Base-by-base conservation (phyloP, 2,888 invertebrate genomes). In the Zeuzera pyrina region DNA sequence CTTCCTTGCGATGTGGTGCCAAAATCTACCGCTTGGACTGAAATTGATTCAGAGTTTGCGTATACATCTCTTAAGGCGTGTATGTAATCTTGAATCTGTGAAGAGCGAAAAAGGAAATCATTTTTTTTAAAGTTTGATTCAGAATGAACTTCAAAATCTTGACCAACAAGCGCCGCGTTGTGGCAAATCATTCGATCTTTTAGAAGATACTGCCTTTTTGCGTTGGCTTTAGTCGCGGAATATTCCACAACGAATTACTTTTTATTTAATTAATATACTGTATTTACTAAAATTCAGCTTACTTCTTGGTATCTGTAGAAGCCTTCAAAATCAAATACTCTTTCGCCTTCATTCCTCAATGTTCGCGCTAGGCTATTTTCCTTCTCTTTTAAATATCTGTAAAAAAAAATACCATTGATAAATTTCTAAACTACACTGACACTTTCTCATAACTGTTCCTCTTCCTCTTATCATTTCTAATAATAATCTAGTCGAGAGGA, bases 281-380 rank as follows among this genome's bases (percentile, higher is more conserved):
- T 19, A 19, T 19, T 19, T 19, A 11, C 26, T 12, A 22, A 7
- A 23, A 19, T 8, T 24, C n/a, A 3, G 52, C 64, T 58, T 47
- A 78, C 77, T 29, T 57, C 52, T 31, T 62, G 43, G 35, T 70
- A 76, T 35, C 66, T 56, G 30, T 76, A 50, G 42, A 64, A 77
- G 2, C 47, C 47, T 30, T 55, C 49, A 30, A 60, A 67, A 34
- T 57, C 47, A 43, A 77, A 74, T 0, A 12, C 38, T 12, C 30
- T 27, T 2, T 45, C 36, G 2, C 23, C 29, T 7, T 36, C 41
- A 31, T 39, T 43, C 19, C 32, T 42, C 11, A 35, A 22, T 2
- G 29, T 39, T 10, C 15, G 42, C 2, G 6, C 10, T 5, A 30
- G 29, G 4, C 21, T 29, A 7, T 34, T 38, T 0, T 65, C 60